These are phyloP conservation scores for Tanypteryx hageni DNA, from an alignment of 2,888 invertebrate species.

Conservation along the genomic window DNA sequence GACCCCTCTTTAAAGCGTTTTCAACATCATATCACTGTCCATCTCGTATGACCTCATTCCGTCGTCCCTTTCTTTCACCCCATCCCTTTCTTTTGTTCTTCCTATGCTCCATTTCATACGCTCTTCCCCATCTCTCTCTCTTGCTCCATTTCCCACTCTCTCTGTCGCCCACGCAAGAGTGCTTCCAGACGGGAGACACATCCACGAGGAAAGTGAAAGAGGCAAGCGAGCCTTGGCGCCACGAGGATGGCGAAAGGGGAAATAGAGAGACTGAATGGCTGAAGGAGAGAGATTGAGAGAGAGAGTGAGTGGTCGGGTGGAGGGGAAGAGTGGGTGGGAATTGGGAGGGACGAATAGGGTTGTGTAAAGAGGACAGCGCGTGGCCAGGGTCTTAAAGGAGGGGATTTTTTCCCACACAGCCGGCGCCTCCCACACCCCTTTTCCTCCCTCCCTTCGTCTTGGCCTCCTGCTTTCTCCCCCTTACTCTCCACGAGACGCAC, in stretches of 20 bases:
- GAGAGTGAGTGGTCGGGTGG: neutral
- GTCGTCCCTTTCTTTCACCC: neutral
- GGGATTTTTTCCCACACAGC: constrained; percentile 5
- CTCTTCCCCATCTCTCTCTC: neutral
- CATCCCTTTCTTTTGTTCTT: neutral
- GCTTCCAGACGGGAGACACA: neutral
- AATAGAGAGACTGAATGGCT: too few relatives aligned
- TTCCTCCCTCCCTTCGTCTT: neutral
- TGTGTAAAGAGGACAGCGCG: neutral
- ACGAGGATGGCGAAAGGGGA: neutral
- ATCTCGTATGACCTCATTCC: neutral
- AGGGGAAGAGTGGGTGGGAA: neutral
- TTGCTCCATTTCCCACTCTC: neutral
- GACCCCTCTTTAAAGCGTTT: too few relatives aligned
- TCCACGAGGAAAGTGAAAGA: neutral
- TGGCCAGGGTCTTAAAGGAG: neutral
- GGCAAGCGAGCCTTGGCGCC: constrained; percentile 1
- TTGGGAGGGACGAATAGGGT: neutral
- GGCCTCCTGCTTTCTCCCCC: neutral
- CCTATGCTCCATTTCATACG: too few relatives aligned
- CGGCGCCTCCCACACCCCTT: neutral
- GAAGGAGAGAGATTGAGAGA: too few relatives aligned
- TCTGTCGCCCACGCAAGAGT: neutral
- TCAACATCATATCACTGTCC: too few relatives aligned
- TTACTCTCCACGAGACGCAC: neutral